Conservation (phyloP, 2,888 invertebrate species). For the Strigamia maritima region DNA sequence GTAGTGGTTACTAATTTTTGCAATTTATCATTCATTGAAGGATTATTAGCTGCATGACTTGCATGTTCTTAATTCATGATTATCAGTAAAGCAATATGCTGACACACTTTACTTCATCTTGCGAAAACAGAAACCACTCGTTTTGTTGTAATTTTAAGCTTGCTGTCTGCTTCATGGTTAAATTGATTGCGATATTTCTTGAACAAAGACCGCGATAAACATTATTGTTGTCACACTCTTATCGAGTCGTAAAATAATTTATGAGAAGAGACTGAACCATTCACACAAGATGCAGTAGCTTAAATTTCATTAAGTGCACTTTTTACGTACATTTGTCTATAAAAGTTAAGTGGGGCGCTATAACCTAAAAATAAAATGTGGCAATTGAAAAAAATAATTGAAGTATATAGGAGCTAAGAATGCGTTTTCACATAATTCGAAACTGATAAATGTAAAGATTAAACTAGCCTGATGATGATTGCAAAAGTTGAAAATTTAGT, state of each 20-base stretch:
- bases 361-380: no score
- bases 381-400: no score
- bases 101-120: neutral
- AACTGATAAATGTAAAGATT: no score
- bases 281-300: neutral
- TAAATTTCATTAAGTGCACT: neutral
- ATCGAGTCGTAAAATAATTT: neutral
- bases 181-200: neutral
- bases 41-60: slow-evolving; percentile 3
- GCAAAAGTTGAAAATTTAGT: no score
- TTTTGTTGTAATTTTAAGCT: neutral
- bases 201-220: neutral
- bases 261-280: neutral
- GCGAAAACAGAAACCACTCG: neutral
- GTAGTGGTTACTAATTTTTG: neutral
- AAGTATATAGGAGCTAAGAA: no score
- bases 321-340: neutral
- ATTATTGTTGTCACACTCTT: neutral
- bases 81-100: neutral
- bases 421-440: no score
- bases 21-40: slow-evolving; percentile 6
- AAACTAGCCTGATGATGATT: no score
- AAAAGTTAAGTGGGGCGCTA: neutral
- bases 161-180: neutral
- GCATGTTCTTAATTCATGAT: neutral